A percentile compares a stretch with the other conserved stretches of the same genome.
These are phyloP conservation scores for Phaetusa simplex DNA, from an alignment of 2,113 vertebrate species.

Conservation along the genomic window DNA sequence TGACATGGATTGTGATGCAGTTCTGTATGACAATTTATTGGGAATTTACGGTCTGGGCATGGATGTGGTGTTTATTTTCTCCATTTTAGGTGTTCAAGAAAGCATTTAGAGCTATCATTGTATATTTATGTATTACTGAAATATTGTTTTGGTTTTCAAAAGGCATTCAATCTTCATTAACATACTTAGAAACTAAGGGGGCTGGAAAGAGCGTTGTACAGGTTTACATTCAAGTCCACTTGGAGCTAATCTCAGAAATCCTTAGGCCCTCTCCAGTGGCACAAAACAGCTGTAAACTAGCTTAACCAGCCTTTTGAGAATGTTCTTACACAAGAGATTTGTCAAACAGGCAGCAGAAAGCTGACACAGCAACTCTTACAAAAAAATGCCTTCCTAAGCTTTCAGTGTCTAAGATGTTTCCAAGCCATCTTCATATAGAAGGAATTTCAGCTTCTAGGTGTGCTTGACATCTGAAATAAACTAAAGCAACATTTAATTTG, in stretches of 20 bases:
- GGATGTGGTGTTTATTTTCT: not conserved
- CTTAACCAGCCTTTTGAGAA: slow-evolving; percentile 21
- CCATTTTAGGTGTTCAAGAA: not conserved
- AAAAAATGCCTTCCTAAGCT: slow-evolving; percentile 17
- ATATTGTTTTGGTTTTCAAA: not conserved
- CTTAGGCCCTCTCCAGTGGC: not conserved
- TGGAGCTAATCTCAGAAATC: not conserved
- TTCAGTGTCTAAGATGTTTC: not conserved
- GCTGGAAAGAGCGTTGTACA: not conserved
- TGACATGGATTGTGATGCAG: not conserved
- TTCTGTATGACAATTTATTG: not conserved
- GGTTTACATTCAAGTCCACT: not conserved
- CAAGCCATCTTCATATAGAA: not conserved
- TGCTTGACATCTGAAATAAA: not conserved
- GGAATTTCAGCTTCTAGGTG: not conserved
- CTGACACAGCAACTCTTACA: not conserved
- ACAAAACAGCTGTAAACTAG: not conserved
- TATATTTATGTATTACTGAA: not conserved
- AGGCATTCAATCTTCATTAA: not conserved
- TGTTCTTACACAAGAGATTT: slow-evolving; percentile 6
- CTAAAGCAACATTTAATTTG: not conserved
- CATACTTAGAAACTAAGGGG: not conserved
- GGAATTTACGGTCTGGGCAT: not conserved
- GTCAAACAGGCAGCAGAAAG: not conserved
- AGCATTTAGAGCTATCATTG: not conserved